Evolutionary conservation across 2,888 invertebrate genomes (phyloP), one percentile per base, ranked within the genome.

Genomic region (Serripes groenlandicus): DNA sequence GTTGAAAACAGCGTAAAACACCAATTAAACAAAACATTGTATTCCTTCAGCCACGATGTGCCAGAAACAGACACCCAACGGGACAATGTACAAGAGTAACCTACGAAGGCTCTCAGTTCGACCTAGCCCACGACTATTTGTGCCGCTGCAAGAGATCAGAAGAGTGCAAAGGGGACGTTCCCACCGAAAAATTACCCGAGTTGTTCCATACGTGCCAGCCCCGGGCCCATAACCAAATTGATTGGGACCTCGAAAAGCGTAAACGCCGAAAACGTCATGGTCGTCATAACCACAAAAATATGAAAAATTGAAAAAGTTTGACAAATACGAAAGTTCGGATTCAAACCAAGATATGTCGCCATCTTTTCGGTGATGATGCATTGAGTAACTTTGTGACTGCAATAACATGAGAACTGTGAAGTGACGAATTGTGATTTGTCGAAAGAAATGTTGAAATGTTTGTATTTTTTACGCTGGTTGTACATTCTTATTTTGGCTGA

Each of bases 121-220:
- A 73, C 52, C 68, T 78, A 21, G 42, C 30, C 21, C 75, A 85
- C 52, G 75, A 81, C 9, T 85, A 85, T 30, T 21, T 75, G 21
- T 85, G 85, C 52, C 72, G 85, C n/a, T 85, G 85, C 35, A 60
- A 68, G 26, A 62, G 81, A 52, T 0, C 70, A 26, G 76, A 81
- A 56, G 78, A 85, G 21, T 85, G 85, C 52, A 69, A 34, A 1
- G 78, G 77, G 21, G 71, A 68, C 7, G 35, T 80, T 9, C 83
- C 83, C 21, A 72, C 77, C 7, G 42, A 34, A 0, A 32, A 28
- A 0, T 26, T 69, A 4, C 75, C 70, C 3, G 72, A 64, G 9
- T 66, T 76, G 1, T 56, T 37, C 30, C 66, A 66, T 52, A 66
- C 62, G 54, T 83, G 83, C 60, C 80, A 80, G 49, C 60, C 34